These are phyloP conservation scores for Nautilus pompilius DNA, from an alignment of 1,140 invertebrate species.

Conservation along the genomic window DNA sequence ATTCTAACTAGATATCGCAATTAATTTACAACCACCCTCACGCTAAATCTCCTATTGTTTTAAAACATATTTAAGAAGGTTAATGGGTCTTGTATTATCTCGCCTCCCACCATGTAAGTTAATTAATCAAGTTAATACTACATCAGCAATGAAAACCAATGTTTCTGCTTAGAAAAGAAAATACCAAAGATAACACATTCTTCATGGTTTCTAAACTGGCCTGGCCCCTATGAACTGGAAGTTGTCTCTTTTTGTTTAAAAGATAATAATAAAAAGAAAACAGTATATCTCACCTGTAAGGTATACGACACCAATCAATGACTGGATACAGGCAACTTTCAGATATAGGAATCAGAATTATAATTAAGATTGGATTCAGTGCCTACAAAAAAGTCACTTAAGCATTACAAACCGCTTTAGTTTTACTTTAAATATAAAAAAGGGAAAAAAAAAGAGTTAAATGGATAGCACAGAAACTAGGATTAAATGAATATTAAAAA, in stretches of 20 bases:
- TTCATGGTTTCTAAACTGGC: background rate
- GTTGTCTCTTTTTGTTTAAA: background rate
- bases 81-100: no score
- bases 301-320: constrained; percentile 54
- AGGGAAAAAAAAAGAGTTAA: background rate
- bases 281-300: constrained; percentile 48
- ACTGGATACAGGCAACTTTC: constrained; percentile 70
- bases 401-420: no score
- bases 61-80: no score
- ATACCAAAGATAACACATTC: background rate
- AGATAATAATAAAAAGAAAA: background rate
- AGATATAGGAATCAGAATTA: constrained; percentile 84
- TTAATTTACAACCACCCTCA: no score
- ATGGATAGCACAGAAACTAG: background rate
- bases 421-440: no score
- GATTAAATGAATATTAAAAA: background rate
- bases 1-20: no score
- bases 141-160: no score
- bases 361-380: constrained; percentile 79
- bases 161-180: no score
- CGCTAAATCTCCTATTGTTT: no score
- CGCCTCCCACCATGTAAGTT: no score
- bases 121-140: no score
- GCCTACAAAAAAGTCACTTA: constrained; percentile 26
- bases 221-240: background rate